Conservation (phyloP, 2,113 vertebrate species). For the Zosterops japonicus region DNA sequence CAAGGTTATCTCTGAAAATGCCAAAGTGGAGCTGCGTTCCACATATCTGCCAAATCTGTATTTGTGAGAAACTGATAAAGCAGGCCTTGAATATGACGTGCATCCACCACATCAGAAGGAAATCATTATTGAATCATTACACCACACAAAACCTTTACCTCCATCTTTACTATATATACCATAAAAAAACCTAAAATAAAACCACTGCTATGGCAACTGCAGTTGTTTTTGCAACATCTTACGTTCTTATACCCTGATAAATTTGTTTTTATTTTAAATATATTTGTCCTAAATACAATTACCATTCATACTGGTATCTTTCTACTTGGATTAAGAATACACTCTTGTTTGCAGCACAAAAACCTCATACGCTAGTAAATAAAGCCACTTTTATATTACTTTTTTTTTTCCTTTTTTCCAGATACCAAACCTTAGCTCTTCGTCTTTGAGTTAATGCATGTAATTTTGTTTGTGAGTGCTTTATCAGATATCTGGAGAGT, state of each 20-base stretch:
- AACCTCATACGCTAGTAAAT: background rate
- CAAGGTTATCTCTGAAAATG: background rate
- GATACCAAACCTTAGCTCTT: background rate
- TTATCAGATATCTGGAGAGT: background rate
- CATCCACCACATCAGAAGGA: accelerated
- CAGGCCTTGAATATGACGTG: background rate
- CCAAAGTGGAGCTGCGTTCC: background rate
- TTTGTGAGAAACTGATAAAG: background rate
- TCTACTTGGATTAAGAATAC: background rate
- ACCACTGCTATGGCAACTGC: background rate
- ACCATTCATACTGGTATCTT: background rate
- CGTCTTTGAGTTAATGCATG: background rate
- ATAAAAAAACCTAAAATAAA: background rate
- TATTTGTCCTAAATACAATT: background rate
- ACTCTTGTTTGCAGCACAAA: background rate
- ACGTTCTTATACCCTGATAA: background rate
- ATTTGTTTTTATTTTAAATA: background rate
- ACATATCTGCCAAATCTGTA: background rate
- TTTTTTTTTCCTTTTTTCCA: background rate
- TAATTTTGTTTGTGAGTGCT: background rate
- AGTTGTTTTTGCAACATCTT: background rate
- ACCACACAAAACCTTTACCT: background rate
- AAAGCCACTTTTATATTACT: background rate
- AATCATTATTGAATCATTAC: background rate
- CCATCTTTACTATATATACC: background rate